phyloP scores from a whole-genome alignment of 2,113 vertebrate genomes.

The Ictidomys tridecemlineatus region DNA sequence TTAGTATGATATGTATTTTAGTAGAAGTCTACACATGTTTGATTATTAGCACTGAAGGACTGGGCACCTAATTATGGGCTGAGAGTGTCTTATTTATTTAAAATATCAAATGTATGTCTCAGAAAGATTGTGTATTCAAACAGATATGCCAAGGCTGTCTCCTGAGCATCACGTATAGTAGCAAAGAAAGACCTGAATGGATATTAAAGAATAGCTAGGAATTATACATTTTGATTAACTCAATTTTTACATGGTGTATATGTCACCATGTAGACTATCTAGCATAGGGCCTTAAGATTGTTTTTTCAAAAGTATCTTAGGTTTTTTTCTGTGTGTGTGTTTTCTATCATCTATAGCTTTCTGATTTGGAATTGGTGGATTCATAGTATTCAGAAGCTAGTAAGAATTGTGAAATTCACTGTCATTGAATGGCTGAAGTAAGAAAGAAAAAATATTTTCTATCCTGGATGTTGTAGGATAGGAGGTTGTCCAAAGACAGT shows the following conservation, averaged over 20 bases:
- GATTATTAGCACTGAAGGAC: conserved; percentile 26
- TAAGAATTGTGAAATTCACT: conserved; percentile 24
- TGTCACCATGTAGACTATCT: background rate
- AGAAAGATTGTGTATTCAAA: conserved; percentile 25
- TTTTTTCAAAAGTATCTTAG: conserved; percentile 40
- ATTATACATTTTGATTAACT: conserved; percentile 38
- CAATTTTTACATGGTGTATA: background rate
- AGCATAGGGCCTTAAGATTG: background rate
- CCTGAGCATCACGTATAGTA: background rate
- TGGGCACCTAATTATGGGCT: background rate
- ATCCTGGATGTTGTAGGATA: background rate
- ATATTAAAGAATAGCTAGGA: conserved; percentile 14
- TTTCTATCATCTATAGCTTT: background rate
- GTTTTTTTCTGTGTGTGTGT: background rate
- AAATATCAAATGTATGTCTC: conserved; percentile 18
- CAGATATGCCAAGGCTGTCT: background rate
- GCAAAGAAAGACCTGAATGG: background rate
- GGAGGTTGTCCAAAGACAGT: conserved; percentile 18
- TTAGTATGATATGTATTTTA: conserved; percentile 21
- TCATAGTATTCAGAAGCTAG: conserved; percentile 21
- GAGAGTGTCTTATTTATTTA: conserved; percentile 15
- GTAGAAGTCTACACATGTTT: conserved; percentile 37
- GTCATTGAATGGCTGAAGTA: conserved; percentile 46
- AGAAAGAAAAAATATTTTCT: conserved; percentile 49
- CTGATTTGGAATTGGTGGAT: conserved; percentile 27